Evolutionary conservation across 2,113 vertebrate genomes (phyloP).

Genomic region (Mus pahari): DNA sequence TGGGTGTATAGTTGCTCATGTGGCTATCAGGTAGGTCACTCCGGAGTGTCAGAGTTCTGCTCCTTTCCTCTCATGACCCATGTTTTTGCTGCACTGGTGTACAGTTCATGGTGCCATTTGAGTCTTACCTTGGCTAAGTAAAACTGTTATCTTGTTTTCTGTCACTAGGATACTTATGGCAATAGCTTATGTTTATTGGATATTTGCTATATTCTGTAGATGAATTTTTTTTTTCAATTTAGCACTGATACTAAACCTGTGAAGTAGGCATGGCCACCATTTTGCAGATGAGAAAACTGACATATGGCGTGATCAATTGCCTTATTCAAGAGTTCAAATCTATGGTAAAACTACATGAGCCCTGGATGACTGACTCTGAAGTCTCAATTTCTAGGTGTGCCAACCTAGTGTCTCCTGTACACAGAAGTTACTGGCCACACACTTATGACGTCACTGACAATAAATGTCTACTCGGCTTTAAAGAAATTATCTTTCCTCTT

Average conservation of each 20-base stretch:
- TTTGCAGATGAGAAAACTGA: neutral
- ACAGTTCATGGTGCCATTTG: neutral
- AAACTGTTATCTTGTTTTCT: neutral
- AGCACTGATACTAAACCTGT: neutral
- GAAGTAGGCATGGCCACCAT: neutral
- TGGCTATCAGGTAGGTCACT: neutral
- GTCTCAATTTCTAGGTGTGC: neutral
- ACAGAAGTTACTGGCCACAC: neutral
- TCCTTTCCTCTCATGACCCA: neutral
- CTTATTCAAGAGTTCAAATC: neutral
- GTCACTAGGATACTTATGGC: neutral
- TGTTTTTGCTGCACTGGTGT: neutral
- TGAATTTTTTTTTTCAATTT: neutral
- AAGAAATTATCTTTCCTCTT: neutral
- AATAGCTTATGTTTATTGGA: neutral
- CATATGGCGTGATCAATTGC: neutral
- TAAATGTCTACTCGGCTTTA: neutral
- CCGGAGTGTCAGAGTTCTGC: neutral
- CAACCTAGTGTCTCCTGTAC: neutral
- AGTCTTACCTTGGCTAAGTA: neutral
- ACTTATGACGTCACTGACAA: neutral
- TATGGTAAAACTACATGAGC: neutral
- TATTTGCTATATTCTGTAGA: neutral
- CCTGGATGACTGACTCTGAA: neutral
- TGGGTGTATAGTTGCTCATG: neutral